Conservation (phyloP, 2,888 invertebrate genomes). For the Caenorhabditis macrosperma region DNA sequence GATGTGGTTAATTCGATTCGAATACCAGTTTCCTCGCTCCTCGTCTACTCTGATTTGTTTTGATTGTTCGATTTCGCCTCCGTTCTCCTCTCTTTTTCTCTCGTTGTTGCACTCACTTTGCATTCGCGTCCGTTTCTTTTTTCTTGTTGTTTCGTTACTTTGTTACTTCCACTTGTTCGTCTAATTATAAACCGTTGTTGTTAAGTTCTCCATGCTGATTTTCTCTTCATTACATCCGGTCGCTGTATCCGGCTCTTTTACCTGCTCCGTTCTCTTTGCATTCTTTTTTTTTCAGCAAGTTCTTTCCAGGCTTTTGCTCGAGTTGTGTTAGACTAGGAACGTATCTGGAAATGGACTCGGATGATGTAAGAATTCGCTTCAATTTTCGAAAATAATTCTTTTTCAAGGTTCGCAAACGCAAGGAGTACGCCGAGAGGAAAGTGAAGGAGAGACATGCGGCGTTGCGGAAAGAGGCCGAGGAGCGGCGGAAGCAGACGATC, state of each 20-base stretch:
- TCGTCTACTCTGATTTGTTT: conserved; percentile 28
- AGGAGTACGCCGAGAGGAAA: conserved; percentile 66
- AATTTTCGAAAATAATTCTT: not conserved
- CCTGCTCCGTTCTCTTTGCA: not conserved
- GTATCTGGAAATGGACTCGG: conserved; percentile 42
- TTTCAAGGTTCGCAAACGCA: conserved; percentile 66
- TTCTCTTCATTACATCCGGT: conserved; percentile 31
- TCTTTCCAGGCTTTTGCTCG: conserved; percentile 30
- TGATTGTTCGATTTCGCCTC: conserved; percentile 28
- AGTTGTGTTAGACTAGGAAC: conserved; percentile 48
- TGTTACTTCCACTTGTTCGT: conserved; percentile 14
- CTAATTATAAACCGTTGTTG: conserved; percentile 31
- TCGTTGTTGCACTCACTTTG: conserved; percentile 29
- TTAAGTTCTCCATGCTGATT: not conserved
- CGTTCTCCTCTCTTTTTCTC: conserved; percentile 8
- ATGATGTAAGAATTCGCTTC: conserved; percentile 29
- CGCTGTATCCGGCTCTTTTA: not conserved
- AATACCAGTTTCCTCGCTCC: conserved; percentile 55
- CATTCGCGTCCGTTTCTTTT: conserved; percentile 8
- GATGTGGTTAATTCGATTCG: conserved; percentile 41
- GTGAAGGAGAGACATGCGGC: conserved; percentile 63
- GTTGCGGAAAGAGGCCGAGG: conserved; percentile 58
- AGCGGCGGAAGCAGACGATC: conserved; percentile 29
- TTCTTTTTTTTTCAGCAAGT: not conserved
- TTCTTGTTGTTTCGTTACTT: conserved; percentile 26